phyloP scores from a whole-genome alignment of 2,888 invertebrate species.

The Melinaea menophilus region DNA sequence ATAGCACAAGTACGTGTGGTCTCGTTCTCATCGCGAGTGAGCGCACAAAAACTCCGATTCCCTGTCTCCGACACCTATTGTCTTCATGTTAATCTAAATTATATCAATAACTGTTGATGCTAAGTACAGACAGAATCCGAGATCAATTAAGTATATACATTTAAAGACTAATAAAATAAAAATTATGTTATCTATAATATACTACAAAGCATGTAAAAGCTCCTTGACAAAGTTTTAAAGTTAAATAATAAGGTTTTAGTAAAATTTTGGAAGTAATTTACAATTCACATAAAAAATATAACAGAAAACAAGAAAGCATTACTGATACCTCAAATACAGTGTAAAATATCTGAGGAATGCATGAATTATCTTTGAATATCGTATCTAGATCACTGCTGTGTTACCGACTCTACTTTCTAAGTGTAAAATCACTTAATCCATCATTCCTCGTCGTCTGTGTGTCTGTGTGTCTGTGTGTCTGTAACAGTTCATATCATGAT shows the following conservation, averaged over 20 bases:
- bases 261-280: no score
- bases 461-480: slow-evolving; percentile 49
- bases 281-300: no score
- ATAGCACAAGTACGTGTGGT: slow-evolving; percentile 42
- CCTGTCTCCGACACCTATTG: slow-evolving; percentile 70
- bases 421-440: slow-evolving; percentile 45
- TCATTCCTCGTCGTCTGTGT: slow-evolving; percentile 57
- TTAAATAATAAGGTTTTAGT: no score
- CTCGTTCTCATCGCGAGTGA: slow-evolving; percentile 61
- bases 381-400: slow-evolving; percentile 7
- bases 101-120: slow-evolving; percentile 51
- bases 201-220: no score
- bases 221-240: no score
- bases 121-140: slow-evolving; percentile 15
- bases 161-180: neutral
- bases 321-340: no score
- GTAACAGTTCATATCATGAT: slow-evolving; percentile 77
- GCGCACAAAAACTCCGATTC: slow-evolving; percentile 59
- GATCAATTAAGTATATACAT: neutral
- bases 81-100: slow-evolving; percentile 62
- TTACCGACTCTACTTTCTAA: slow-evolving; percentile 34
- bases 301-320: no score
- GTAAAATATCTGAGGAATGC: no score
- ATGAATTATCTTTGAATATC: no score
- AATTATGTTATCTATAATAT: neutral